A percentile compares a stretch with the other conserved stretches of the same genome.
These are phyloP conservation scores for Brotula barbata DNA, from an alignment of 2,797 vertebrate species.

Conservation along the genomic window DNA sequence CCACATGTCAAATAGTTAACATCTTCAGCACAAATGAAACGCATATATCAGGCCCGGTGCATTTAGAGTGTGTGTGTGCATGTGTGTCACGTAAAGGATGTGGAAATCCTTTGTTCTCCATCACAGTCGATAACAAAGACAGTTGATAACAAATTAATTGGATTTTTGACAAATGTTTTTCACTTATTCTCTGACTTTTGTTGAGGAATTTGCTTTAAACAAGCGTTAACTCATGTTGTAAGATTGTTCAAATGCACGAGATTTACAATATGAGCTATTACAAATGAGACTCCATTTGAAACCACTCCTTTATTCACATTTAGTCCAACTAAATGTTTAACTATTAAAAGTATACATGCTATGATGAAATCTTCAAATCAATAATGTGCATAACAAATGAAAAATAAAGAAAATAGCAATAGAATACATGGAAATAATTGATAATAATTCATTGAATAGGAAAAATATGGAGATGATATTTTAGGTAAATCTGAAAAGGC, in stretches of 20 bases:
- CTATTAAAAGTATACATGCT: no score
- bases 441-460: no score
- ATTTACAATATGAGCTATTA: slow-evolving; percentile 9
- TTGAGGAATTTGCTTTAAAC: slow-evolving; percentile 29
- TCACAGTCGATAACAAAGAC: slow-evolving; percentile 67
- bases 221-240: slow-evolving; percentile 30
- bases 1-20: slow-evolving; percentile 14
- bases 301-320: slow-evolving; percentile 6
- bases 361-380: background rate
- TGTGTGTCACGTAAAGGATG: slow-evolving; percentile 30
- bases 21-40: slow-evolving; percentile 1
- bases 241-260: slow-evolving; percentile 32
- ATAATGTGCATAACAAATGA: no score
- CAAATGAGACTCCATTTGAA: slow-evolving; percentile 19
- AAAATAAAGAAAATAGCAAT: no score
- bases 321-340: slow-evolving; percentile 18
- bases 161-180: slow-evolving; percentile 61
- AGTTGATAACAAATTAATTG: slow-evolving; percentile 63
- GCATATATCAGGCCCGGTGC: slow-evolving; percentile 10
- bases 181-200: slow-evolving; percentile 35
- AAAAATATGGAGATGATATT: no score
- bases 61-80: slow-evolving; percentile 4
- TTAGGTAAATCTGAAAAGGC: no score
- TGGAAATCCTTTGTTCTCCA: slow-evolving; percentile 70
- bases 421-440: no score